Evolutionary conservation across 2,113 vertebrate genomes (phyloP).

Genomic region (Chloroceryle aenea): DNA sequence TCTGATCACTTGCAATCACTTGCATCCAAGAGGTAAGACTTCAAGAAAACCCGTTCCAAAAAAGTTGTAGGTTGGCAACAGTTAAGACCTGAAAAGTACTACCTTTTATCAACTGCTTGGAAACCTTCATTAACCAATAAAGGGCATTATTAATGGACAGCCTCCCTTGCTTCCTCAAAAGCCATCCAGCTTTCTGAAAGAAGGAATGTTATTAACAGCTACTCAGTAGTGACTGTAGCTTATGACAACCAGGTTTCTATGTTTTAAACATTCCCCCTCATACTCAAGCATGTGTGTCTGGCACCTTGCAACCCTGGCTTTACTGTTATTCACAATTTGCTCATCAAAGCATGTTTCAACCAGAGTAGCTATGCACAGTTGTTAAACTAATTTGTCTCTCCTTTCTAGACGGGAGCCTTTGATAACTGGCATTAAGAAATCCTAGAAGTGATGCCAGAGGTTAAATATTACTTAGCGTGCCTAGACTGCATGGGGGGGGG

Average conservation of each 20-base stretch:
- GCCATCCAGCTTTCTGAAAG: neutral
- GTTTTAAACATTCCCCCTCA: neutral
- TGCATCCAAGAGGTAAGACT: neutral
- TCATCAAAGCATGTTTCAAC: neutral
- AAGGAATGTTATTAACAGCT: neutral
- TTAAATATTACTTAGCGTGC: neutral
- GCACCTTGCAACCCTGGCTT: neutral
- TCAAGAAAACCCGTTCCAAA: neutral
- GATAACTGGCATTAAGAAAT: neutral
- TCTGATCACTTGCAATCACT: neutral
- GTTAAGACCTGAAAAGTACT: neutral
- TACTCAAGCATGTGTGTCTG: neutral
- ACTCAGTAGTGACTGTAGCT: neutral
- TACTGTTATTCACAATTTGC: neutral
- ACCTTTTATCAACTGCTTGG: accelerated
- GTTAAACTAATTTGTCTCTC: neutral
- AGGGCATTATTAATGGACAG: neutral
- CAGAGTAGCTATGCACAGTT: neutral
- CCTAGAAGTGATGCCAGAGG: neutral
- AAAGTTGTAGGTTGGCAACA: neutral
- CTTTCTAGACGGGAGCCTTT: neutral
- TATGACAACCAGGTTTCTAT: neutral
- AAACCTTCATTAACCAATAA: neutral
- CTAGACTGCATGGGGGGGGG: neutral
- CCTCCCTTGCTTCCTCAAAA: neutral